phyloP scores from a whole-genome alignment of 2,888 invertebrate species.

The Ochropacha duplaris region DNA sequence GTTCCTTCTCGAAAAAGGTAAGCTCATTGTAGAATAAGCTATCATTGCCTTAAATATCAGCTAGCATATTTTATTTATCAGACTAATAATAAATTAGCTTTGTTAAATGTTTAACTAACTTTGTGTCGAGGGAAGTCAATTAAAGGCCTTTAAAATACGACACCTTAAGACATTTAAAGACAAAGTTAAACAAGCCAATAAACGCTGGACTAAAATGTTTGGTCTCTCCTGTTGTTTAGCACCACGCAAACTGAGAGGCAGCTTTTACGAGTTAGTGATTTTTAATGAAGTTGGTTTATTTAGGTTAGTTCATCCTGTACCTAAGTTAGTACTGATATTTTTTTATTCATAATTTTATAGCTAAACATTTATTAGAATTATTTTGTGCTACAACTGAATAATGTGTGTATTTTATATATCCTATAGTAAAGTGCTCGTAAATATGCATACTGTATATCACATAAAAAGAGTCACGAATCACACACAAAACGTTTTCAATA shows the following conservation, averaged over 20 bases:
- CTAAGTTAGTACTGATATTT: background rate
- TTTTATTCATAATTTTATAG: no score
- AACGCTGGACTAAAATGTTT: slow-evolving; percentile 41
- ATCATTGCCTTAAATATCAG: no score
- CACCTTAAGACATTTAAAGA: slow-evolving; percentile 52
- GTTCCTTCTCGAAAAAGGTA: no score
- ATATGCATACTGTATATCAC: slow-evolving; percentile 39
- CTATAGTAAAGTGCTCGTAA: slow-evolving; percentile 20
- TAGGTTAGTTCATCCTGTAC: no score
- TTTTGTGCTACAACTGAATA: no score
- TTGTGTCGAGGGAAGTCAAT: slow-evolving; percentile 45
- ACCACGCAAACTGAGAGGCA: background rate
- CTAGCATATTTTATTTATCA: no score
- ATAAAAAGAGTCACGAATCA: slow-evolving; percentile 54
- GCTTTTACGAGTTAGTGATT: no score
- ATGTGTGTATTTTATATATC: no score
- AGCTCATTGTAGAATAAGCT: no score
- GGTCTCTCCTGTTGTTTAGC: slow-evolving; percentile 15
- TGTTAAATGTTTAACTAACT: background rate
- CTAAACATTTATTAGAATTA: no score
- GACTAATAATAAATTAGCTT: no score
- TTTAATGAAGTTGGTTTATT: no score
- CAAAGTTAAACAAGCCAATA: slow-evolving; percentile 55
- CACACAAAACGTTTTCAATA: slow-evolving; percentile 64
- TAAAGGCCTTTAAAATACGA: slow-evolving; percentile 55